Evolutionary conservation across 2,113 vertebrate species (phyloP), one percentile per base, ranked within the genome.

Genomic region (Formicarius rufipectus): DNA sequence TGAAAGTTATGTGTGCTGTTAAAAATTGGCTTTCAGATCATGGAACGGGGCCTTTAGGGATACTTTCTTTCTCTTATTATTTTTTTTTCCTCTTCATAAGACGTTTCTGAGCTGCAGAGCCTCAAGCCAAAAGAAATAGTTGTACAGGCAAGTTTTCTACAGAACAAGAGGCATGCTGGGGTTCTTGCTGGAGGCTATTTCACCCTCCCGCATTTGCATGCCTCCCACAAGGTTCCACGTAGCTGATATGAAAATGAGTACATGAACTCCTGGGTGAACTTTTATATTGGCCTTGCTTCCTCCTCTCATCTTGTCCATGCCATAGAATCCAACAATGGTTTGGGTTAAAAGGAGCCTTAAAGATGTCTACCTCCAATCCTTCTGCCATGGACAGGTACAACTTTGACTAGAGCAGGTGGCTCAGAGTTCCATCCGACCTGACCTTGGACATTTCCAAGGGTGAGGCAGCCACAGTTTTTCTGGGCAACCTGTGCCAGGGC

Each of bases 11-110:
- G 84, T 63, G 58, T 84, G 93, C 96, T 96, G 93, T 97, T 97
- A 92, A 97, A 92, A 97, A 95, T 89, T 96, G 60, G 87, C 81
- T 97, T 98, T 96, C 89, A 95, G 91, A 97, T 97, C 81, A 81
- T 76, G 81, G 74, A 95, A 97, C 64, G 12, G 95, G 73, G 91
- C 76, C 77, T 90, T 95, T 47, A 94, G 90, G 95, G 91, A 95
- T 85, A 87, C 60, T 78, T 95, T 50, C 78, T 95, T 63, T 95
- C 74, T 81, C 35, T 68, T 25, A 4, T 47, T 22, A 35, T 33
- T 27, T 63, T 27, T 63, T 7, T 3, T 1, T 5, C 22, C 27
- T 76, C 23, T 35, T 74, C 30, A 30, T 31, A 93, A 94, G 75
- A 93, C 79, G 60, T 96, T 89, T 94, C 59, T 94, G 90, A 87